Conservation (phyloP, 2,888 invertebrate species). For the Nezara viridula region DNA sequence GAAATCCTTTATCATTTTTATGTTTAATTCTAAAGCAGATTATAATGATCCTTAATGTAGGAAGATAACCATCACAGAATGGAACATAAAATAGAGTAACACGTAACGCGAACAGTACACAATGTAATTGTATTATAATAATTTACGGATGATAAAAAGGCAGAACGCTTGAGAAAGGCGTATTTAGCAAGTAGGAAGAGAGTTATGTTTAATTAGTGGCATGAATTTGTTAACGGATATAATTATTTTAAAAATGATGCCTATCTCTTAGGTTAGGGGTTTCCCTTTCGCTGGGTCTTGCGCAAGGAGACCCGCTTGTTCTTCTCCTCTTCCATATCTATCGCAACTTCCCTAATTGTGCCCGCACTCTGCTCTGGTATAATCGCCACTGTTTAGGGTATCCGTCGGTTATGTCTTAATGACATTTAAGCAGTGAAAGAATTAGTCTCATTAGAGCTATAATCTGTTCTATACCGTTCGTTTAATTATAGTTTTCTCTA, state of each 20-base stretch:
- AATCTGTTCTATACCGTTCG: neutral
- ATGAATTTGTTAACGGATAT: slow-evolving; percentile 48
- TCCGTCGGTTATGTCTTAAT: slow-evolving; percentile 3
- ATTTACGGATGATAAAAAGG: slow-evolving; percentile 7
- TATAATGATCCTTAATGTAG: neutral
- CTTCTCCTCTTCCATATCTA: slow-evolving; percentile 25
- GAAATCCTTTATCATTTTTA: too few species aligned
- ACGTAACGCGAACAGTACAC: neutral
- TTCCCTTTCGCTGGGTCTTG: slow-evolving; percentile 47
- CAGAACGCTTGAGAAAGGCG: slow-evolving; percentile 36
- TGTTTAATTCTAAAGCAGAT: too few species aligned
- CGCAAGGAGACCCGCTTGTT: slow-evolving; percentile 27
- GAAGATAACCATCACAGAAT: neutral
- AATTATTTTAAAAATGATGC: slow-evolving; percentile 44
- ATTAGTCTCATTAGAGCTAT: slow-evolving; percentile 1
- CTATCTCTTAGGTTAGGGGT: neutral
- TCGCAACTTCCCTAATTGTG: slow-evolving; percentile 42
- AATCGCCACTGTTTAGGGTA: neutral
- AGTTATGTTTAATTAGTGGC: slow-evolving; percentile 26
- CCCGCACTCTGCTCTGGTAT: neutral
- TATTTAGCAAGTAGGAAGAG: slow-evolving; percentile 49
- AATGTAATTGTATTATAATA: slow-evolving; percentile 12
- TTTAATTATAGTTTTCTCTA: slow-evolving; percentile 6
- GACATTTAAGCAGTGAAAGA: slow-evolving; percentile 5
- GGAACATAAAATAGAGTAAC: neutral